Evolutionary conservation across 2,113 vertebrate species (phyloP), one percentile per base, ranked within the genome.

Genomic region (Ginglymostoma cirratum): DNA sequence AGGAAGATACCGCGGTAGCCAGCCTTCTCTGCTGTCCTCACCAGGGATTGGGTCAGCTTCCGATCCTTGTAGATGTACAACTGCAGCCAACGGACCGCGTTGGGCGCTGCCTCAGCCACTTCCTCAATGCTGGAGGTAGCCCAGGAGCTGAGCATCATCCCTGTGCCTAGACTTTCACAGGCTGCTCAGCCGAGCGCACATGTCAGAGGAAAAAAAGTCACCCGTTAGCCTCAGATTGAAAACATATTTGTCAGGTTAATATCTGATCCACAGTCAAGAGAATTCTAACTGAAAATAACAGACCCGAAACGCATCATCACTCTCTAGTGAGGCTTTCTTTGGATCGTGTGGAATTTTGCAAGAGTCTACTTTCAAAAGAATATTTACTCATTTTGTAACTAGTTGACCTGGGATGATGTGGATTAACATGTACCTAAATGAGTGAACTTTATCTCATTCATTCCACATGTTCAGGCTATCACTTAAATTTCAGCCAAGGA

Each of bases 91-190:
- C 96, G 97, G 3, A 98, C 97, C 0, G 96, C 96, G 0, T 95
- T 96, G 0, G 97, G 97, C 14, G 97, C 97, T 0, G 98, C 98
- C 45, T 97, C 96, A 0, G 98, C 98, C 95, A 99, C 99, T 97
- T 99, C 98, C 97, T 99, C 99, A 3, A 99, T 98, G 1, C 98
- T 98, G 5, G 98, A 98, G 3, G 99, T 99, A 55, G 99, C 98
- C 99, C 99, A 99, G 93, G 99, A 99, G 93, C 99, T 99, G 96
- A 99, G 97, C 99, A 99, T 99, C 99, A 99, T 99, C 8, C 98
- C 99, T 0, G 98, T 99, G 4, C 98, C 98, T 96, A 97, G 12
- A 0, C 98, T 97, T 38, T 96, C 96, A 97, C 99, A 99, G 86
- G 99, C 99, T 99, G 97, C 96, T 83, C 4, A 96, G 21, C 12